Base-by-base conservation (phyloP, 2,113 vertebrate genomes). In the Regulus satrapa region DNA sequence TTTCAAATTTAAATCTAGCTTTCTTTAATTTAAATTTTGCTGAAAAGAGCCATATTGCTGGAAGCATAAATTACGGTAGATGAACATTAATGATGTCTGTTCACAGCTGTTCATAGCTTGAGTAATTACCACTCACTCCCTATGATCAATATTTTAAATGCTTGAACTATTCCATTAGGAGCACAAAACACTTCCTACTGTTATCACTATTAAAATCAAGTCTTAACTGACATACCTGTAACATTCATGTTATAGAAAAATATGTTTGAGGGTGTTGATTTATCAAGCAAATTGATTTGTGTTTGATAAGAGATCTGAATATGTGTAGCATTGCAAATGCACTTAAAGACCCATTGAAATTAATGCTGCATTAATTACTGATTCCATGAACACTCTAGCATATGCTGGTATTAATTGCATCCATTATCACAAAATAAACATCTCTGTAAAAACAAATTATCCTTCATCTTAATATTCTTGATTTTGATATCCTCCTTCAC, bases 351-450 rank as follows among this genome's bases (percentile, higher is more conserved):
- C 10, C 52, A 59, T 94, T 86, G 86, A 97, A 97, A 97, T 96
- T 94, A 97, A 96, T 95, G 94, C 38, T 88, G 87, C 67, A 77
- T 97, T 98, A 98, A 98, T 98, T 98, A 97, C 95, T 92, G 93
- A 89, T 98, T 89, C 76, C 88, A 67, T 76, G 92, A 94, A 97
- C 92, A 81, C 80, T 78, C 48, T 51, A 96, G 62, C 97, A 98
- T 98, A 97, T 98, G 98, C 85, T 98, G 92, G 74, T 97, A 98
- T 98, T 98, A 98, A 97, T 97, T 97, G 91, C 94, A 94, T 58
- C 79, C 78, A 97, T 98, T 98, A 97, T 96, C 95, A 96, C 88
- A 97, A 98, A 97, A 97, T 97, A 98, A 98, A 98, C 95, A 97
- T 97, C 77, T 96, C 92, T 97, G 96, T 96, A 96, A 97, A 98